Conservation (phyloP, 2,888 invertebrate genomes). For the Sminthurinus aureus region DNA sequence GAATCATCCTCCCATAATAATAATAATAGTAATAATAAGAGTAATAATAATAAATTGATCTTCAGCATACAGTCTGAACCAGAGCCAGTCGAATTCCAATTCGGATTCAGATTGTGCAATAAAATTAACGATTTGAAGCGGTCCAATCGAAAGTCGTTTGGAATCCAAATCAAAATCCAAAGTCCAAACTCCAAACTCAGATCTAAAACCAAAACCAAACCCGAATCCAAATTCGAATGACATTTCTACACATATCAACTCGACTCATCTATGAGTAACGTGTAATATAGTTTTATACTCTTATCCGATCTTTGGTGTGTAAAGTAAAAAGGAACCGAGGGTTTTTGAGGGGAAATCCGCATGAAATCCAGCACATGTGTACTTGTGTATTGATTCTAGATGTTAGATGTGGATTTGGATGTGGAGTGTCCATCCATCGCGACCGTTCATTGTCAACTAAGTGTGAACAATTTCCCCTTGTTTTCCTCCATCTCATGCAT, state of each 20-base stretch:
- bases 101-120: slow-evolving; percentile 28
- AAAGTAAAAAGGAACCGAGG: background rate
- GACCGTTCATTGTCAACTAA: slow-evolving; percentile 39
- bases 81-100: background rate
- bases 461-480: slow-evolving; percentile 37
- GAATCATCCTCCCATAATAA: slow-evolving; percentile 22
- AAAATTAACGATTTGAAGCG: slow-evolving; percentile 34
- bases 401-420: slow-evolving; percentile 14
- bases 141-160: background rate
- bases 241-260: too few relatives aligned
- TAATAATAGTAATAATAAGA: too few relatives aligned
- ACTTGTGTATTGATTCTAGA: too few relatives aligned
- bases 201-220: too few relatives aligned
- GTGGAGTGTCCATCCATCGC: slow-evolving; percentile 37
- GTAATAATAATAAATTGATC: slow-evolving; percentile 33
- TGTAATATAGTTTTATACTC: too few relatives aligned
- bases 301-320: too few relatives aligned
- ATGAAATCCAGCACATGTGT: slow-evolving; percentile 30
- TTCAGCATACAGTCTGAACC: background rate
- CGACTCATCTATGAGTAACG: too few relatives aligned
- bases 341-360: slow-evolving; percentile 27
- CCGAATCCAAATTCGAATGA: background rate
- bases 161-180: slow-evolving; percentile 5
- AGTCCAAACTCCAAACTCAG: too few relatives aligned
- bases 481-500: slow-evolving; percentile 40